Conservation (phyloP, 2,113 vertebrate genomes). For the Cottus gobio region DNA sequence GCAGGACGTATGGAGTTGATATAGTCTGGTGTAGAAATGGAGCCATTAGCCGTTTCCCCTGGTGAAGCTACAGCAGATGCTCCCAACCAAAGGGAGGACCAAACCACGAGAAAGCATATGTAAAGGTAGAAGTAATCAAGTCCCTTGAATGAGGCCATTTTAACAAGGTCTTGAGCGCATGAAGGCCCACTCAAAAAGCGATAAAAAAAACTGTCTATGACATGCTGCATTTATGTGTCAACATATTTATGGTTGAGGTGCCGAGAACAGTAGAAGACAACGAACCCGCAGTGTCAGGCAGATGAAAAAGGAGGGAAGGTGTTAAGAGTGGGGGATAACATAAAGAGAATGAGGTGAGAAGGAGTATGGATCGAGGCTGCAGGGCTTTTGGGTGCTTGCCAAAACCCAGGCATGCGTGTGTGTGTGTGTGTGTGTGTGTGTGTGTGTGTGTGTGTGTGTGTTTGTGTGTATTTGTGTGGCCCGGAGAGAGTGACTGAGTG, state of each 20-base stretch:
- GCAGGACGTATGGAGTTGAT: background rate
- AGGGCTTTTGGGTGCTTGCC: constrained; percentile 68
- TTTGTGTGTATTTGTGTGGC: constrained; percentile 59
- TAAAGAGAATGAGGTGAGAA: constrained; percentile 60
- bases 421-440: constrained; percentile 55
- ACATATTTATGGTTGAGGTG: constrained; percentile 36
- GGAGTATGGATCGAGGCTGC: constrained; percentile 56
- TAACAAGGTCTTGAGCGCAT: background rate
- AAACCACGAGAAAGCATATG: constrained; percentile 6
- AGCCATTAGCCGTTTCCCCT: constrained; percentile 7
- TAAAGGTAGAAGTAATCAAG: constrained; percentile 6
- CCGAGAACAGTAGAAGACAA: constrained; percentile 41
- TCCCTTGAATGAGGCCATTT: background rate
- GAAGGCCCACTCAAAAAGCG: background rate
- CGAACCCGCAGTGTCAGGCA: constrained; percentile 36
- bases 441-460: constrained; percentile 51
- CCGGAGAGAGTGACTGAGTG: constrained; percentile 59
- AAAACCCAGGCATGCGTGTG: constrained; percentile 58
- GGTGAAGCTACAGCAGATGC: constrained; percentile 3
- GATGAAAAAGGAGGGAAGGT: constrained; percentile 52
- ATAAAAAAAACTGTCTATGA: constrained; percentile 6
- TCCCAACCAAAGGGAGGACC: constrained; percentile 3
- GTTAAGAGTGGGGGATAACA: constrained; percentile 46
- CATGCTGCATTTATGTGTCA: constrained; percentile 28
- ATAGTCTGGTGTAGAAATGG: background rate